Evolutionary conservation across 2,797 vertebrate species (phyloP).

Genomic region (Oreortyx pictus): DNA sequence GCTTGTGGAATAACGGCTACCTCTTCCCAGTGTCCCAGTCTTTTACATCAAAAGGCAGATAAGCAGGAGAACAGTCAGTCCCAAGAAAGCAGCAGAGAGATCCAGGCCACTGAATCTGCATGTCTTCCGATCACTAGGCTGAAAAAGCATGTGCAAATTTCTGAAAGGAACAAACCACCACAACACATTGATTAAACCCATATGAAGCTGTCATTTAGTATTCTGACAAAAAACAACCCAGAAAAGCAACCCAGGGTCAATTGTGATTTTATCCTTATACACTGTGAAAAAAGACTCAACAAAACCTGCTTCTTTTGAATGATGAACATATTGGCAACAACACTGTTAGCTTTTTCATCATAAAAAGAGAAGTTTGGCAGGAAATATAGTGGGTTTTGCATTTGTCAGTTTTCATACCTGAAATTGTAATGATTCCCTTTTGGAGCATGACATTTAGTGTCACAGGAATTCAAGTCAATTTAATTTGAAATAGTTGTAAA

Average conservation of each 20-base stretch:
- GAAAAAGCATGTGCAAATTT: background rate
- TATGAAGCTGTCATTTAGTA: background rate
- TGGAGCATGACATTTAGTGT: background rate
- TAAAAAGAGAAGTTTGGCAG: background rate
- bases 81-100: background rate
- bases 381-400: background rate
- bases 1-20: background rate
- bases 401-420: background rate
- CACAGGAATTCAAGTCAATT: background rate
- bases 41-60: background rate
- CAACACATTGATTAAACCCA: background rate
- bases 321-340: background rate
- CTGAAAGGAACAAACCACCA: background rate
- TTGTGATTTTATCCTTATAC: background rate
- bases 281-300: background rate
- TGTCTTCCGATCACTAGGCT: rapidly evolving
- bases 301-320: background rate
- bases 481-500: background rate
- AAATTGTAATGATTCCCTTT: background rate
- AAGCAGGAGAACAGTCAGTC: too few species aligned
- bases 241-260: background rate
- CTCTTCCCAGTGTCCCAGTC: background rate
- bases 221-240: background rate
- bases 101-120: background rate
- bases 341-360: background rate